Evolutionary conservation across 2,888 invertebrate species (phyloP).

Genomic region (Clistopyga incitator): DNA sequence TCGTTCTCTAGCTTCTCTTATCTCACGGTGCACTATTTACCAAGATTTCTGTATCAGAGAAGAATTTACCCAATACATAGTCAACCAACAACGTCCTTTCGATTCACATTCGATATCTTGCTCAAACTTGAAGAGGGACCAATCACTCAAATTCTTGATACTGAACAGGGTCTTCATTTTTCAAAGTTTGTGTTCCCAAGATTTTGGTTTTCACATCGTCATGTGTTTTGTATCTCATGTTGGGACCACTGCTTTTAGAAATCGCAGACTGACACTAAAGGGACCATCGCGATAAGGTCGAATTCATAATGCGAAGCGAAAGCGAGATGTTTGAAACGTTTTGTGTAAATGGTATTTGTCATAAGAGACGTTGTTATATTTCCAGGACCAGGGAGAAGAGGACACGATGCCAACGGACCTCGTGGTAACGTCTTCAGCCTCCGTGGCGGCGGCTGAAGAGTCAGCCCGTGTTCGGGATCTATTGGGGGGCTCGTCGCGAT

Average conservation of each 20-base stretch:
- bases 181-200: not conserved
- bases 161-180: not conserved
- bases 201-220: not conserved
- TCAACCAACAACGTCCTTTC: not conserved
- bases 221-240: not conserved
- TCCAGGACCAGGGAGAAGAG: slow-evolving; percentile 33
- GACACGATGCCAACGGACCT: slow-evolving; percentile 82
- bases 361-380: not conserved
- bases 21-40: slow-evolving; percentile 56
- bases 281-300: not conserved
- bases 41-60: not conserved
- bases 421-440: slow-evolving; percentile 80
- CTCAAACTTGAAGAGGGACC: not conserved
- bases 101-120: not conserved
- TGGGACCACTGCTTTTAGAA: not conserved
- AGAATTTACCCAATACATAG: not conserved
- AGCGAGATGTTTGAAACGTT: not conserved
- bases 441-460: slow-evolving; percentile 78
- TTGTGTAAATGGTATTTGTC: not conserved
- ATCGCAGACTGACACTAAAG: not conserved
- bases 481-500: slow-evolving; percentile 75
- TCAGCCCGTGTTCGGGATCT: slow-evolving; percentile 76
- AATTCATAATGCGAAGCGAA: not conserved
- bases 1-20: slow-evolving; percentile 43
- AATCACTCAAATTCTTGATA: not conserved